Evolutionary conservation across 92 coral and sea anemone species (phyloP).

Genomic region (Epizoanthus ramosus): DNA sequence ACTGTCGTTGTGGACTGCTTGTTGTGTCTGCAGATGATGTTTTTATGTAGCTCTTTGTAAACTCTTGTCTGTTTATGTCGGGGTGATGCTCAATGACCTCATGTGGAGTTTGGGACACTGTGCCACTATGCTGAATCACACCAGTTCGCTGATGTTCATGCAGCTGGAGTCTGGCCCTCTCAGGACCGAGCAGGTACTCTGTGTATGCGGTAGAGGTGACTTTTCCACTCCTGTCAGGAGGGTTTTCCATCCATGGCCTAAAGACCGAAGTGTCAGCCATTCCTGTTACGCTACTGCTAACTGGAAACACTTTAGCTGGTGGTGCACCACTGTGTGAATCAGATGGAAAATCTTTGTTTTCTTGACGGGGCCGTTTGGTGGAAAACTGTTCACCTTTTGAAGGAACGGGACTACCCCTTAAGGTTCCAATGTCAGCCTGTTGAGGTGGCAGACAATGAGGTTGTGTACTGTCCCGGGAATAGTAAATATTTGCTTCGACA

Average conservation of each 20-base stretch:
- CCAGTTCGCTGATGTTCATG: neutral
- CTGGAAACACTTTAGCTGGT: neutral
- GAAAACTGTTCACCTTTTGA: neutral
- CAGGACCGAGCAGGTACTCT: neutral
- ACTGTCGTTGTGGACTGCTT: neutral
- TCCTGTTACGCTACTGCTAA: neutral
- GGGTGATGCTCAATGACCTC: conserved; percentile 1
- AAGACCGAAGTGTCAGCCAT: neutral
- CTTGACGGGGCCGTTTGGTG: neutral
- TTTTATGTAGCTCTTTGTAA: neutral
- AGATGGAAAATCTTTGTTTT: neutral
- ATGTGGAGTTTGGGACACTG: neutral
- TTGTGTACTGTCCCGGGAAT: neutral
- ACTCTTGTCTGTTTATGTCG: neutral
- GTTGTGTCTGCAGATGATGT: conserved; percentile 1
- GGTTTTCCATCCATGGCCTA: neutral
- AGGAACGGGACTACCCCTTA: neutral
- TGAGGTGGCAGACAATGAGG: conserved; percentile 5
- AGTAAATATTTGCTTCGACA: neutral
- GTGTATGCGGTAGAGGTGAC: neutral
- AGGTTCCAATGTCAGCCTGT: conserved; percentile 6
- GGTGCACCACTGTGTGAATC: neutral
- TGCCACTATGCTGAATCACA: conserved; percentile 1
- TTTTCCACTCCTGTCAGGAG: neutral
- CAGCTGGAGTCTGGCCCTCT: neutral